Base-by-base conservation (phyloP, 2,113 vertebrate species). In the Coracopsis vasa region DNA sequence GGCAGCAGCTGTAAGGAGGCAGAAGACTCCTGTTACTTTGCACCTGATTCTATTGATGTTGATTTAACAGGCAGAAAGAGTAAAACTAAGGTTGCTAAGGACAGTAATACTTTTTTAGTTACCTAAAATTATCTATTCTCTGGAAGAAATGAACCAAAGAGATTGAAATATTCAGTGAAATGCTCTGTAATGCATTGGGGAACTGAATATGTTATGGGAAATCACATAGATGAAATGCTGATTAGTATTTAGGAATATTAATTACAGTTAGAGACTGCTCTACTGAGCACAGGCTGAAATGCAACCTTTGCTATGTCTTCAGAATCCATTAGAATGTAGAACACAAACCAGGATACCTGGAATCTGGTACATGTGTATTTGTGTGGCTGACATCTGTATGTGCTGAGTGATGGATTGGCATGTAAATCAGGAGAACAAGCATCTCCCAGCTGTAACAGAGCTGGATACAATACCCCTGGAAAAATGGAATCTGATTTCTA, bases 401-500 rank as follows among this genome's bases (percentile, higher is more conserved):
- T 48, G 45, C 24, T 35, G 80, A 79, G 41, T 12, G 56, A 54
- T 72, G 37, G 50, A 51, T 81, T 73, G 83, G 77, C 80, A 82
- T 94, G 73, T 92, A 94, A 96, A 93, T 92, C 95, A 94, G 42
- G 29, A 93, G 60, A 37, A 50, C 82, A 89, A 94, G 54, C 33
- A 42, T 65, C 81, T 24, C 50, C 82, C 61, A 86, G 62, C 37
- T 96, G 64, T 88, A 82, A 86, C 95, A 86, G 62, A 91, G 86
- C 58, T 74, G 64, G 70, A 72, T 91, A 31, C 58, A 69, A 31
- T 51, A 77, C 51, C 71, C 44, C 70, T 94, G 69, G 78, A 72
- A 94, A 96, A 97, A 89, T 44, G 58, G 77, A 86, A 64, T 92
- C 80, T 94, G 91, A 90, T 95, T 97, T 91, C 86, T 79, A 89